Base-by-base conservation (phyloP, 2,113 vertebrate genomes). In the Narcine bancroftii region DNA sequence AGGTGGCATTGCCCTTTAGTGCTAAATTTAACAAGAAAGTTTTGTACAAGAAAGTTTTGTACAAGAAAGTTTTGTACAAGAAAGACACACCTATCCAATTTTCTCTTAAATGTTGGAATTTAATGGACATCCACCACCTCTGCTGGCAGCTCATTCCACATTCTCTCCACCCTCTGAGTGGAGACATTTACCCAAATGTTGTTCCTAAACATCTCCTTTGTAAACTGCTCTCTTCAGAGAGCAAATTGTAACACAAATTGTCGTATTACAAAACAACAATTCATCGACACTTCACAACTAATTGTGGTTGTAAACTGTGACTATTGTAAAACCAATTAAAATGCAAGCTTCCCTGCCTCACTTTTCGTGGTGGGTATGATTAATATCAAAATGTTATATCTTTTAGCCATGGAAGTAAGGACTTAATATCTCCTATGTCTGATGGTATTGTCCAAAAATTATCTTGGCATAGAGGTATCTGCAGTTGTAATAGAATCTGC, bases 11-110 rank as follows among this genome's bases (percentile, higher is more conserved):
- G 19, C 15, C 4, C 19, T 69, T 24, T 69, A 69, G 60, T 83
- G 5, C 47, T 83, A n/a, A 33, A 53, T 11, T n/a, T 26, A 13
- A 26, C 21, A 15, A 92, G 21, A 92, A 2, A 76, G 92, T 93
- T 93, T 92, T 93, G n/a, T n/a, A n/a, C n/a, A n/a, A n/a, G n/a
- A n/a, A n/a, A n/a, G n/a, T 50, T 72, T 47, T 96, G 95, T 93
- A 93, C 95, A 92, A 94, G 92, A 92, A 89, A 95, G 92, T 50
- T 72, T 47, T 96, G 95, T 93, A 93, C 95, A 92, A 94, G 92
- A 92, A 89, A 95, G 92, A 42, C n/a, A n/a, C n/a, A n/a, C n/a
- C n/a, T n/a, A n/a, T n/a, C n/a, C n/a, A n/a, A n/a, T n/a, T n/a
- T n/a, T n/a, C n/a, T n/a, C n/a, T n/a, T n/a, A n/a, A n/a, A n/a